Conservation (phyloP, 2,888 invertebrate species). For the Euspilapteryx auroguttella region DNA sequence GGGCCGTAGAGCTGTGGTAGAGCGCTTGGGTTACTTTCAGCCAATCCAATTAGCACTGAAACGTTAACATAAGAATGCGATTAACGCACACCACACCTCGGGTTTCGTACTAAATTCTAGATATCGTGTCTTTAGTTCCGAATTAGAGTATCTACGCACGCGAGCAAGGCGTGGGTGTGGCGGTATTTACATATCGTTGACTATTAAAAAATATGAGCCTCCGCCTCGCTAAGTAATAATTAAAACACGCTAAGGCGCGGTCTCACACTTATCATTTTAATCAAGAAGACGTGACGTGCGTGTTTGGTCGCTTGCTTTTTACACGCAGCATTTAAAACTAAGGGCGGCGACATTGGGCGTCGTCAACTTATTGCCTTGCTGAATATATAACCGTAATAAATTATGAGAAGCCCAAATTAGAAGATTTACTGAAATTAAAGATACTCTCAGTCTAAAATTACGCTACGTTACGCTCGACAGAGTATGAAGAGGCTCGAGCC, state of each 20-base stretch:
- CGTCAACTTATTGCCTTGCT: no score
- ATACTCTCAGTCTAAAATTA: no score
- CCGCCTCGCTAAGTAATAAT: conserved; percentile 58
- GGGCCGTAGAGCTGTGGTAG: no score
- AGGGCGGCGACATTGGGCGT: no score
- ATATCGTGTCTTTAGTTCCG: conserved; percentile 47
- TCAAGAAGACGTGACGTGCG: conserved; percentile 31
- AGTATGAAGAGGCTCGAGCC: no score
- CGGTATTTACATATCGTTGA: conserved; percentile 62
- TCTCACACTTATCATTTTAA: conserved; percentile 41
- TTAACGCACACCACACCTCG: conserved; percentile 35
- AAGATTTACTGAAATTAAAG: no score
- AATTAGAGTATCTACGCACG: conserved; percentile 50
- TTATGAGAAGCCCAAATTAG: no score
- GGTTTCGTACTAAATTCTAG: conserved; percentile 28
- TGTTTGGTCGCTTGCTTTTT: conserved; percentile 3
- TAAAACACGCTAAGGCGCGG: conserved; percentile 57
- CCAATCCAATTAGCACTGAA: conserved; percentile 22
- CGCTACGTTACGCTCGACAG: no score
- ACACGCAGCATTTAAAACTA: no score
- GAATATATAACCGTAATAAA: no score
- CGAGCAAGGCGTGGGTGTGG: conserved; percentile 37
- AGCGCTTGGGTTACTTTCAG: no score
- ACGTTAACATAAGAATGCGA: conserved; percentile 24
- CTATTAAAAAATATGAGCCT: conserved; percentile 58